phyloP scores from a whole-genome alignment of 2,113 vertebrate species.

The Serilophus lunatus region DNA sequence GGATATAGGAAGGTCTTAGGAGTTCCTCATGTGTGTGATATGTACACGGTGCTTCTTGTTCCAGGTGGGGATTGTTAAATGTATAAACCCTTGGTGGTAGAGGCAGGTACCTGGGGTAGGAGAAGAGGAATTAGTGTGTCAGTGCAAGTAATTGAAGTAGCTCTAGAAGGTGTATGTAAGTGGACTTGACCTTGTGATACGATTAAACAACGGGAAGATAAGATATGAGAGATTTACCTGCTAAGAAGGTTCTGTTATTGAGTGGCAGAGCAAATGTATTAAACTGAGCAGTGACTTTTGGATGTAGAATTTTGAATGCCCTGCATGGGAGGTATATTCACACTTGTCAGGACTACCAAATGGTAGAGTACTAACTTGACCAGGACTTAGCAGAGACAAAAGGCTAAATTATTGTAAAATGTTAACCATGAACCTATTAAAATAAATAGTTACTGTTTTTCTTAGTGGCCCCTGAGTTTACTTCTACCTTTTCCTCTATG shows the following conservation, averaged over 20 bases:
- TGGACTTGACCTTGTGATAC: not conserved
- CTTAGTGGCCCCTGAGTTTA: not conserved
- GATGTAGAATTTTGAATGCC: not conserved
- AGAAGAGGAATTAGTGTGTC: not conserved
- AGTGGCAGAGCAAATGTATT: not conserved
- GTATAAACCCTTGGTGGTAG: not conserved
- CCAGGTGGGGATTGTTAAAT: not conserved
- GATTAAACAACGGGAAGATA: not conserved
- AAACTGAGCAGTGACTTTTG: not conserved
- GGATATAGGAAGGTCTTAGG: not conserved
- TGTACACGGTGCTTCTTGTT: not conserved
- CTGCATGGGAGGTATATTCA: not conserved
- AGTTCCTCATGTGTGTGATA: not conserved
- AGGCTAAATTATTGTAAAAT: not conserved
- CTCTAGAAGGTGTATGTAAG: not conserved
- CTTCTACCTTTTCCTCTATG: not conserved
- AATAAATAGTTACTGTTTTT: not conserved
- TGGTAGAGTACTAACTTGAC: not conserved
- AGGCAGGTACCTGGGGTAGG: not conserved
- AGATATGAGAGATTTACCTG: not conserved
- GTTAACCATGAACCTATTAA: not conserved
- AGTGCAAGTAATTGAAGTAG: not conserved
- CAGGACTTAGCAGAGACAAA: not conserved
- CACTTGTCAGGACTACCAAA: not conserved
- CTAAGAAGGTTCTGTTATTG: not conserved